Percentiles rank a stretch among this genome's conserved stretches.
Evolutionary conservation across 2,113 vertebrate species (phyloP).

Genomic region (Pseudonaja textilis): DNA sequence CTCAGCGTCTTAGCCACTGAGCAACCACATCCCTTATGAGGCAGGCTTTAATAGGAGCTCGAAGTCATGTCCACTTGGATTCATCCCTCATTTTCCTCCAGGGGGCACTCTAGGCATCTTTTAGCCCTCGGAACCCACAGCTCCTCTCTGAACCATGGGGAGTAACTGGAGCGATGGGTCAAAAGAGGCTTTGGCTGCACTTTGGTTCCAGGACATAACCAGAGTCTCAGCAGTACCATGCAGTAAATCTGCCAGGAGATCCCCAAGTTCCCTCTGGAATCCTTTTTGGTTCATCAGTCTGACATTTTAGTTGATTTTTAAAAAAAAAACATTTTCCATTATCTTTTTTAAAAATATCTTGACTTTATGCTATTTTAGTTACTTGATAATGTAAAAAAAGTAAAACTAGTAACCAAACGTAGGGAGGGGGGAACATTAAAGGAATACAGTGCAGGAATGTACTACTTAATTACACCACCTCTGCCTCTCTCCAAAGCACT

Average conservation of each 20-base stretch:
- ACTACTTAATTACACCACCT: background rate
- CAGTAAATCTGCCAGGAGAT: background rate
- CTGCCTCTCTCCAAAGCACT: background rate
- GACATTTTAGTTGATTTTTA: background rate
- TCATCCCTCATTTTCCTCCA: background rate
- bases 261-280: background rate
- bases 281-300: background rate
- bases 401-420: background rate
- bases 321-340: background rate
- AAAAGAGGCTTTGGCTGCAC: background rate
- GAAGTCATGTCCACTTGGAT: background rate
- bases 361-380: background rate
- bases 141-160: background rate
- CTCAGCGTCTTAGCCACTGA: too few species aligned
- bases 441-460: background rate
- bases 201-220: background rate
- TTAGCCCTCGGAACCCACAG: background rate
- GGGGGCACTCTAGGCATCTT: background rate
- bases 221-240: background rate
- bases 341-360: background rate
- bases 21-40: background rate
- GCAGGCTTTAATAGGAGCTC: background rate
- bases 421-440: background rate
- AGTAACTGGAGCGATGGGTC: background rate
- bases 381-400: background rate